Conservation (phyloP, 2,888 invertebrate genomes). For the Steinernema carpocapsae region DNA sequence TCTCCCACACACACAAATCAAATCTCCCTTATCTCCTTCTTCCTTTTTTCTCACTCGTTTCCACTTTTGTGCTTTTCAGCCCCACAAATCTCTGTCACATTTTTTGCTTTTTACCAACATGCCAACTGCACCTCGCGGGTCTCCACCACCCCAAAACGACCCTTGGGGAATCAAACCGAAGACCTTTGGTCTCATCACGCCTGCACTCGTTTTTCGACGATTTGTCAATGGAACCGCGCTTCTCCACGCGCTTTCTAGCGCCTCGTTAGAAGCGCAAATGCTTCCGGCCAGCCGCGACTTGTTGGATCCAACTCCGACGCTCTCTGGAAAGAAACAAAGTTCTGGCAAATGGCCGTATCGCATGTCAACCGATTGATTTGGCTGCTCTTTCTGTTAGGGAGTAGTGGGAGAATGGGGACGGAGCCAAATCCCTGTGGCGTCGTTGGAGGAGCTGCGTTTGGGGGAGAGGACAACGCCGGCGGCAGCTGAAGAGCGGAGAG, state of each 20-base stretch:
- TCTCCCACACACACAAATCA: constrained; percentile 9
- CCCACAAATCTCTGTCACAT: constrained; percentile 27
- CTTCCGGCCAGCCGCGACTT: background rate
- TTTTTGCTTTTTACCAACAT: background rate
- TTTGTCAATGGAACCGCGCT: background rate
- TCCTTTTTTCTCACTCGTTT: background rate
- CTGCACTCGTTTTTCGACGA: background rate
- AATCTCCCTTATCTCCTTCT: background rate
- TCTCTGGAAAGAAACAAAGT: constrained; percentile 3
- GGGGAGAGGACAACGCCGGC: background rate
- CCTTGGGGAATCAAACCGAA: background rate
- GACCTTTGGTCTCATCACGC: background rate
- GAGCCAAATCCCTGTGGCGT: constrained; percentile 29
- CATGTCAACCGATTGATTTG: constrained; percentile 31
- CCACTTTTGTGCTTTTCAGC: too few relatives aligned
- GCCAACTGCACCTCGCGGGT: background rate
- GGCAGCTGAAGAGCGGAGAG: background rate
- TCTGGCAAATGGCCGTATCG: constrained; percentile 27
- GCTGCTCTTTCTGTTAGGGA: background rate
- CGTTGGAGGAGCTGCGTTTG: constrained; percentile 1
- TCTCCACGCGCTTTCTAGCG: background rate
- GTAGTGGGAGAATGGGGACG: background rate
- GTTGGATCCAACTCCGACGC: background rate
- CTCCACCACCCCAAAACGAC: background rate
- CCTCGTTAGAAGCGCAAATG: too few relatives aligned